Percentiles rank a stretch among this genome's conserved stretches.
Conservation (phyloP, 2,113 vertebrate species). For the Damaliscus lunatus region DNA sequence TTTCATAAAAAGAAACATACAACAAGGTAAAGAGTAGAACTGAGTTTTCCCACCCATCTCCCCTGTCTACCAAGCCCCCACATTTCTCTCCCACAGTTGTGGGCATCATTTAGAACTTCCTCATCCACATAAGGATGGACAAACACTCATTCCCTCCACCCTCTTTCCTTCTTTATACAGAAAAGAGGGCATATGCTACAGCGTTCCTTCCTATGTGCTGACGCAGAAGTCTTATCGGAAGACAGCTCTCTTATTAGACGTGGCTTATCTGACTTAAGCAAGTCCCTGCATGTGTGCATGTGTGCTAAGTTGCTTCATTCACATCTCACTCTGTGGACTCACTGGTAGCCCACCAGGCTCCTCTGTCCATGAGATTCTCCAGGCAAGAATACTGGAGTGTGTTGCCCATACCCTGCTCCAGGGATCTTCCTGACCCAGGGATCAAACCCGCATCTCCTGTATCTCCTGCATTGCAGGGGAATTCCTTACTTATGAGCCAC, state of each 20-base stretch:
- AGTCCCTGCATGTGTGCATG: not conserved
- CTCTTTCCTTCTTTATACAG: not conserved
- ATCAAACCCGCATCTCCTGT: not conserved
- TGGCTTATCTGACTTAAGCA: not conserved
- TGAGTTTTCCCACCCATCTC: not conserved
- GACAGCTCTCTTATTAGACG: no score
- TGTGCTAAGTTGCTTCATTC: not conserved
- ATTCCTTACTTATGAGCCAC: not conserved
- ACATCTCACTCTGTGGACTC: not conserved
- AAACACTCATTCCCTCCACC: not conserved
- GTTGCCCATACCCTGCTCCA: not conserved
- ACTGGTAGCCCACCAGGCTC: not conserved
- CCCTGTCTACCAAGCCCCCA: no score
- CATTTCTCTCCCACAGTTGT: not conserved
- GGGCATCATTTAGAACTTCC: not conserved
- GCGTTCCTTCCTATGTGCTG: not conserved
- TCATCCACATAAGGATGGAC: not conserved
- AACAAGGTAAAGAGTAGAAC: not conserved
- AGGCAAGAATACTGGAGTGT: not conserved
- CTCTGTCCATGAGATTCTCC: not conserved
- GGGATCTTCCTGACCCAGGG: not conserved
- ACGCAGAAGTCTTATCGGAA: not conserved
- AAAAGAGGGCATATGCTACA: not conserved
- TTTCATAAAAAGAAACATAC: not conserved
- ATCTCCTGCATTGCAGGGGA: not conserved